These are phyloP conservation scores for Sylvia borin DNA, from an alignment of 2,797 vertebrate genomes.

Conservation along the genomic window DNA sequence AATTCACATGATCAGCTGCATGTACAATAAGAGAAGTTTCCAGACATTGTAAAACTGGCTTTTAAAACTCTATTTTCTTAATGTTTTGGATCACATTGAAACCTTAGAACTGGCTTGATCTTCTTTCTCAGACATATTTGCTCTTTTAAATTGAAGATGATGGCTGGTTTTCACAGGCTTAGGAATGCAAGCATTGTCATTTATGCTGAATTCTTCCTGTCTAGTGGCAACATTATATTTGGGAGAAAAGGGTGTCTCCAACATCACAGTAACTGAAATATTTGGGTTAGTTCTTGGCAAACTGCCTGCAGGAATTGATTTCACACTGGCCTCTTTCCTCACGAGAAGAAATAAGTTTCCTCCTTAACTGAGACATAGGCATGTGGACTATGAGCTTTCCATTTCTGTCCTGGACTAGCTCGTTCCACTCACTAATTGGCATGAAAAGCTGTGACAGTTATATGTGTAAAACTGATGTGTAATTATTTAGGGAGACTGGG, in stretches of 20 bases:
- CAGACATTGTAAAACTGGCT: not conserved
- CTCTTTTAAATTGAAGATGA: not conserved
- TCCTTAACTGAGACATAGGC: not conserved
- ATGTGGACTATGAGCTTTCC: not conserved
- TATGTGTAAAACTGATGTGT: not conserved
- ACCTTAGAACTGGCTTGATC: conserved; percentile 11
- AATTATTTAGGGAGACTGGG: not conserved
- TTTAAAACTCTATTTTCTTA: conserved; percentile 2
- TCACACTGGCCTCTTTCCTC: not conserved
- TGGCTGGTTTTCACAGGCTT: conserved; percentile 2
- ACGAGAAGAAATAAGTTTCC: not conserved
- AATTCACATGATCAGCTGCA: not conserved
- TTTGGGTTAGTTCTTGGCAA: not conserved
- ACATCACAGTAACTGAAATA: not conserved
- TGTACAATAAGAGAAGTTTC: not conserved
- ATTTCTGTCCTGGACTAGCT: not conserved
- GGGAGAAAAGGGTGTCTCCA: not conserved
- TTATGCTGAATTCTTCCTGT: conserved; percentile 5
- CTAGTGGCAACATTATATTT: not conserved
- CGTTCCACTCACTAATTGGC: not conserved
- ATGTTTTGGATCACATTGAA: conserved; percentile 20
- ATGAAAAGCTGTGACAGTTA: not conserved
- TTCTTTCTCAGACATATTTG: not conserved
- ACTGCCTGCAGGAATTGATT: not conserved
- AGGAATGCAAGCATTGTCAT: conserved; percentile 1